Evolutionary conservation across 2,888 invertebrate genomes (phyloP).

Genomic region (Portevinia maculata): DNA sequence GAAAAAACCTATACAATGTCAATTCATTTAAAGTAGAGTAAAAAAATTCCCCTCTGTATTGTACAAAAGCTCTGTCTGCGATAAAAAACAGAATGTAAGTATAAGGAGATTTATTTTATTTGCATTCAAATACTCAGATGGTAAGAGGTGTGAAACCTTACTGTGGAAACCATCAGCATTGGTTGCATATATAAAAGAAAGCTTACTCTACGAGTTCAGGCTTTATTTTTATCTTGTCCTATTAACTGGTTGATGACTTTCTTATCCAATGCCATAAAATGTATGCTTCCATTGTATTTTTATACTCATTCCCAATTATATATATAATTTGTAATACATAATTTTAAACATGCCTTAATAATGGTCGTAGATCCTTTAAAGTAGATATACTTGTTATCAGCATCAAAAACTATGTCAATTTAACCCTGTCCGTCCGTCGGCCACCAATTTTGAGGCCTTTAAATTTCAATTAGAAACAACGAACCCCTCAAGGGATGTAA

Average conservation of each 20-base stretch:
- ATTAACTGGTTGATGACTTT: slow-evolving; percentile 55
- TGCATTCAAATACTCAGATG: slow-evolving; percentile 9
- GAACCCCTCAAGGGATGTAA: too few relatives aligned
- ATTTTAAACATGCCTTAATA: too few relatives aligned
- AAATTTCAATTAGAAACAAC: too few relatives aligned
- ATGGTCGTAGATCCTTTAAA: too few relatives aligned
- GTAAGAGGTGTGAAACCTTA: slow-evolving; percentile 33
- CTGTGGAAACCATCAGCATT: slow-evolving; percentile 12
- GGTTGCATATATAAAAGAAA: slow-evolving; percentile 19
- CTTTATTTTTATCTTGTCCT: slow-evolving; percentile 27
- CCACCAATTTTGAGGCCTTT: too few relatives aligned
- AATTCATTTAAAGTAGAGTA: slow-evolving; percentile 4
- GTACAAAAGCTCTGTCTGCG: slow-evolving; percentile 42
- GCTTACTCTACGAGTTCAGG: slow-evolving; percentile 51
- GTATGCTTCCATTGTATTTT: slow-evolving; percentile 9
- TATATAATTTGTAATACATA: too few relatives aligned
- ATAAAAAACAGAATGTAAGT: slow-evolving; percentile 16
- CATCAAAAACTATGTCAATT: too few relatives aligned
- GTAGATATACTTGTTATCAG: too few relatives aligned
- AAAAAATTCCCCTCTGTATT: slow-evolving; percentile 37
- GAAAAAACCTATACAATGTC: not conserved
- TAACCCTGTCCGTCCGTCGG: too few relatives aligned
- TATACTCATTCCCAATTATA: too few relatives aligned
- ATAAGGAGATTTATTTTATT: slow-evolving; percentile 44
- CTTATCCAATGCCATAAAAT: slow-evolving; percentile 57